Conservation (phyloP, 2,797 vertebrate species). For the Pteronotus mesoamericanus region DNA sequence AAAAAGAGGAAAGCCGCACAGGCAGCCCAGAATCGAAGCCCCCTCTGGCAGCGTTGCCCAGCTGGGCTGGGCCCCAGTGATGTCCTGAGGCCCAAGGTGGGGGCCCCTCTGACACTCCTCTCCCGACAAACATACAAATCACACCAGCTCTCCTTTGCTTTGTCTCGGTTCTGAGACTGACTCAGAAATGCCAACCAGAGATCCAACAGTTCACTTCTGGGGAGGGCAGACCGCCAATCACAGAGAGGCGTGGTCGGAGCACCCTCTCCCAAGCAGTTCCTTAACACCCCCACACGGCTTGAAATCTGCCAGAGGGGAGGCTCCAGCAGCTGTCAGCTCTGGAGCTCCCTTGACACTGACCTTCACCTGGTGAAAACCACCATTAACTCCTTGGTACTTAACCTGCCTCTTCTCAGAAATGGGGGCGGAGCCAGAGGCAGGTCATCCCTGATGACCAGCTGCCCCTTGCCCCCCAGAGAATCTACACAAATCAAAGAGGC, state of each 20-base stretch:
- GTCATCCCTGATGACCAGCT: neutral
- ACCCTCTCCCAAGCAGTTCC: neutral
- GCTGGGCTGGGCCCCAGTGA: neutral
- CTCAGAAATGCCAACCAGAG: constrained; percentile 1
- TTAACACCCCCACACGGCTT: constrained; percentile 14
- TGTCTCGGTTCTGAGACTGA: neutral
- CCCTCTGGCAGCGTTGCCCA: neutral
- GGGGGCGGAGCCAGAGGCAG: neutral
- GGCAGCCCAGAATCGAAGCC: rapidly evolving
- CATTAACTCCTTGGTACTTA: neutral
- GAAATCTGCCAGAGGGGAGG: constrained; percentile 24
- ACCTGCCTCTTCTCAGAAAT: neutral
- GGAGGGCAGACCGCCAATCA: constrained; percentile 1
- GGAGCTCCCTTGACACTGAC: neutral
- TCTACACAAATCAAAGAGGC: neutral
- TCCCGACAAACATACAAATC: neutral
- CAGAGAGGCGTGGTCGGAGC: neutral
- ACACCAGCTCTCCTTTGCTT: neutral
- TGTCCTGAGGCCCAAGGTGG: neutral
- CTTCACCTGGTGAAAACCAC: neutral
- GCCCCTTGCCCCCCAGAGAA: neutral
- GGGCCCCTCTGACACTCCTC: neutral
- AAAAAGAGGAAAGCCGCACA: neutral
- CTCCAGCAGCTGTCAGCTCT: neutral
- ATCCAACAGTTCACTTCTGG: neutral